Conservation (phyloP, 2,888 invertebrate species). For the Ganaspis brasiliensis region DNA sequence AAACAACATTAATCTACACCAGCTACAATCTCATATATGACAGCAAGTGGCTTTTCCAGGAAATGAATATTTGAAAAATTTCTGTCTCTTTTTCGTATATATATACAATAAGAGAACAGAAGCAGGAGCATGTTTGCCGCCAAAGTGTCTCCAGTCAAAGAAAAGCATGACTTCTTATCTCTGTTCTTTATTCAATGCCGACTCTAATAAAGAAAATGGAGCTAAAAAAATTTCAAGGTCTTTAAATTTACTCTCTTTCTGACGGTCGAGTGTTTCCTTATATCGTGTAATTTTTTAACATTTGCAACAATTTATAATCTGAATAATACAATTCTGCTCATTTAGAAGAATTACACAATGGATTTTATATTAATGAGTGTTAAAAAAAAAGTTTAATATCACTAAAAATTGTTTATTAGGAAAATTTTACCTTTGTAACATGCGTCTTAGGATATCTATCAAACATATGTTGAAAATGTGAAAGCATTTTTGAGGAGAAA, state of each 20-base stretch:
- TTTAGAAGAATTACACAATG: too few relatives aligned
- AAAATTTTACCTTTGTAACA: conserved; percentile 28
- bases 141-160: too few relatives aligned
- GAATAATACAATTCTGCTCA: too few relatives aligned
- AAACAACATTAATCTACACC: conserved; percentile 31
- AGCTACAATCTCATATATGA: neutral
- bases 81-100: neutral
- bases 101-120: neutral
- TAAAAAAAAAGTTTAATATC: too few relatives aligned
- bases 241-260: neutral
- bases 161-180: conserved; percentile 18
- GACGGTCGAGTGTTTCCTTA: neutral
- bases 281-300: neutral
- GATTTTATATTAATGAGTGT: too few relatives aligned
- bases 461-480: conserved; percentile 20
- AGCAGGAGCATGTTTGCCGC: too few relatives aligned
- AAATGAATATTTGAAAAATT: conserved; percentile 16
- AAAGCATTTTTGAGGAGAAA: conserved; percentile 12
- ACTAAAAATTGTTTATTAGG: neutral
- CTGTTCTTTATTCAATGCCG: neutral
- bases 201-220: neutral
- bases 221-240: conserved; percentile 1
- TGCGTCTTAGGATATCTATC: conserved; percentile 7
- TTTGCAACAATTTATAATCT: neutral
- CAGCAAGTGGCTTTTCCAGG: neutral